Percentiles rank a stretch among this genome's conserved stretches.
phyloP scores from a whole-genome alignment of 2,797 vertebrate genomes.

The Xenops minutus region DNA sequence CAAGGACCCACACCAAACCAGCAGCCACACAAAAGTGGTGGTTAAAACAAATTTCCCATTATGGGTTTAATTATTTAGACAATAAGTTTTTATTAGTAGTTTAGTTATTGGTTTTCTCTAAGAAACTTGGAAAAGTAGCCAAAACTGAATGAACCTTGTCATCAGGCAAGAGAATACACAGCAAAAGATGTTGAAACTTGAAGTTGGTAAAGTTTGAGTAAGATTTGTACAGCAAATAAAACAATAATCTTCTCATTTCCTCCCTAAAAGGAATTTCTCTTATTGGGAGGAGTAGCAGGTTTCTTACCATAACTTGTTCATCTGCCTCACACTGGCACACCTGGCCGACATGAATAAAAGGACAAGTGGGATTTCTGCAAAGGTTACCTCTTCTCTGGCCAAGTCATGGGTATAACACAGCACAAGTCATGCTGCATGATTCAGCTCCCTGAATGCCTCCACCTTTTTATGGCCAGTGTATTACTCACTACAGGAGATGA shows the following conservation, averaged over 20 bases:
- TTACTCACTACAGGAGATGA: background rate
- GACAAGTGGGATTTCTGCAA: background rate
- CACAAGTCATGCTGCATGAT: background rate
- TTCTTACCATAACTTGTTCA: background rate
- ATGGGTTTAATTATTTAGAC: background rate
- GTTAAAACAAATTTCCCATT: background rate
- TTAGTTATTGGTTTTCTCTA: background rate
- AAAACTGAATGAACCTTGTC: background rate
- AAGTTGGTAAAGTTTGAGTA: background rate
- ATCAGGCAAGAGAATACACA: accelerated
- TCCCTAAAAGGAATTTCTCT: background rate
- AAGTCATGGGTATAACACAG: background rate
- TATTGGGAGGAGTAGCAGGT: background rate
- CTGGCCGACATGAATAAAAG: background rate
- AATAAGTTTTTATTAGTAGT: background rate
- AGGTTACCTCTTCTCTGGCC: background rate
- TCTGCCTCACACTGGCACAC: background rate
- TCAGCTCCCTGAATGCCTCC: background rate
- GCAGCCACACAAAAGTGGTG: background rate
- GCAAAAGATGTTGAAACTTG: background rate
- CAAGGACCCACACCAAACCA: background rate
- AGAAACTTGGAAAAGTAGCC: background rate
- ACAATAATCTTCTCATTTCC: background rate
- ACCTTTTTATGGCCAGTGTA: background rate
- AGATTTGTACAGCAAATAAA: background rate